phyloP scores from a whole-genome alignment of 2,113 vertebrate genomes.

The Dunckerocampus dactyliophorus region DNA sequence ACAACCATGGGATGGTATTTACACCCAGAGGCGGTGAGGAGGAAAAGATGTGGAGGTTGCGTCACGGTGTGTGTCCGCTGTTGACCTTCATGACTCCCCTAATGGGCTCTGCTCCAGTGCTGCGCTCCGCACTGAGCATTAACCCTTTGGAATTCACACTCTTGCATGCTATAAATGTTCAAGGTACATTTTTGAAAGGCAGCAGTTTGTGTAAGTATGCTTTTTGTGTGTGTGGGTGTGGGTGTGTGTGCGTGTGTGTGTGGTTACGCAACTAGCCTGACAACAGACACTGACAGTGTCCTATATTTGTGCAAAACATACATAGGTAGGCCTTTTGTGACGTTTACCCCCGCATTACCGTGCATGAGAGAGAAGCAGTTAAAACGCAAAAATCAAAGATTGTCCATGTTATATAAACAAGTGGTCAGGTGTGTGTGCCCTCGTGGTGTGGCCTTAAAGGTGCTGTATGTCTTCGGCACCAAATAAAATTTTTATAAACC shows the following conservation, averaged over 20 bases:
- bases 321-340: neutral
- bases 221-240: no score
- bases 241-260: neutral
- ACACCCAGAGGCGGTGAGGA: conserved; percentile 32
- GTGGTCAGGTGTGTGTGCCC: neutral
- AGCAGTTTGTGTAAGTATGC: no score
- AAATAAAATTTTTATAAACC: no score
- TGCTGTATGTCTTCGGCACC: no score
- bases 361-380: neutral
- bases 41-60: conserved; percentile 48
- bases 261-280: conserved; percentile 40
- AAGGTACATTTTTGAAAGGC: neutral
- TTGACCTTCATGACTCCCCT: conserved; percentile 9
- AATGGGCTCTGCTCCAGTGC: conserved; percentile 28
- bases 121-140: conserved; percentile 25
- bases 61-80: conserved; percentile 29
- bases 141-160: conserved; percentile 14
- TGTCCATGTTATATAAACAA: neutral
- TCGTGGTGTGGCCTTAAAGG: neutral
- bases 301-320: neutral
- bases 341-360: no score
- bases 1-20: conserved; percentile 44
- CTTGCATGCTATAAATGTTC: neutral
- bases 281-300: conserved; percentile 26
- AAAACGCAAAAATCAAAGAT: neutral